These are phyloP conservation scores for Chymomyza caudatula DNA, from an alignment of 2,888 invertebrate genomes.

Conservation along the genomic window DNA sequence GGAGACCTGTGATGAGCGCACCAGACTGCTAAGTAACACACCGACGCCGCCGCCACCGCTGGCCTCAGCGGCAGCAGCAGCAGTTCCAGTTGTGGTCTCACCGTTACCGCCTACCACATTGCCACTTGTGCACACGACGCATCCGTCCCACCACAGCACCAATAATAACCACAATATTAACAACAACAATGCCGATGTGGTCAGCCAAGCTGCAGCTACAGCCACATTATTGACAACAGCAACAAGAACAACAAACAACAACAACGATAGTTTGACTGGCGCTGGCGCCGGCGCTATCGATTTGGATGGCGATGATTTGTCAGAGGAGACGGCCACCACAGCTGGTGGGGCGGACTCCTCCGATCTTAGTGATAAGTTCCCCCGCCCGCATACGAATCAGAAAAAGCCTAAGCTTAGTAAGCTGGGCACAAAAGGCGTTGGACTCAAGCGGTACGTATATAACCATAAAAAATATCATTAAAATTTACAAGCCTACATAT, in stretches of 20 bases:
- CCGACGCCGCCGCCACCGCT: conserved; percentile 34
- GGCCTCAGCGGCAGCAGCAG: conserved; percentile 27
- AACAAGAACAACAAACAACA: conserved; percentile 18
- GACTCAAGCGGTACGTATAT: conserved; percentile 74
- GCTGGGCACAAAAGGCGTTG: conserved; percentile 75
- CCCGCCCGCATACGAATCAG: conserved; percentile 62
- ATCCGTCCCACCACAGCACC: conserved; percentile 52
- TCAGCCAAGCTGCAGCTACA: conserved; percentile 9
- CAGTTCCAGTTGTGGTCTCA: conserved; percentile 22
- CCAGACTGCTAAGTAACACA: conserved; percentile 62
- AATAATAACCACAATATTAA: conserved; percentile 44
- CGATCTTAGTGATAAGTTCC: conserved; percentile 70
- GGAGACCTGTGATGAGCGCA: conserved; percentile 70
- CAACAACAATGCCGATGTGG: conserved; percentile 44
- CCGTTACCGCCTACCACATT: conserved; percentile 55
- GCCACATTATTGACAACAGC: conserved; percentile 45
- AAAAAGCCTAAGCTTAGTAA: conserved; percentile 75
- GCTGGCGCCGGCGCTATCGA: conserved; percentile 22
- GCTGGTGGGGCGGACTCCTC: conserved; percentile 60
- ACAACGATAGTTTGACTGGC: conserved; percentile 23
- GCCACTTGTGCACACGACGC: conserved; percentile 53
- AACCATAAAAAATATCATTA: neutral
- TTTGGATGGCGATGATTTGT: conserved; percentile 49
- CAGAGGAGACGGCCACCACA: conserved; percentile 56
- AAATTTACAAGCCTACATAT: no score